Evolutionary conservation across 2,113 vertebrate genomes (phyloP).

Genomic region (Gobio gobio): DNA sequence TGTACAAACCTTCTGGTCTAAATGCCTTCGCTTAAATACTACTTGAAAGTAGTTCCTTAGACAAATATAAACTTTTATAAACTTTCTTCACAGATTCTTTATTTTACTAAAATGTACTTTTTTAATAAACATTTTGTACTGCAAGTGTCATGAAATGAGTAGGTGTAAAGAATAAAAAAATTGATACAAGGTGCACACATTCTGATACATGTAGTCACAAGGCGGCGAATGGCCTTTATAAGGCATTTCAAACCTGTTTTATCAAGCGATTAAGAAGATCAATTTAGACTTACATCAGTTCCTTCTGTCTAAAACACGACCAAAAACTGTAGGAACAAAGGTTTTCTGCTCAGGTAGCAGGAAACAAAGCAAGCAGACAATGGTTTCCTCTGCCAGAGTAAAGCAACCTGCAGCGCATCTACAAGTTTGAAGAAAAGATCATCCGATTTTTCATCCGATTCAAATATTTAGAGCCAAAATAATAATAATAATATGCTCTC

Average conservation of each 20-base stretch:
- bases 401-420: slow-evolving; percentile 37
- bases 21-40: neutral
- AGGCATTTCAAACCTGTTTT: neutral
- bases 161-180: neutral
- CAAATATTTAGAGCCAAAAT: neutral
- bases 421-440: slow-evolving; percentile 4
- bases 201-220: neutral
- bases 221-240: neutral
- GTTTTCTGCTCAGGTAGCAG: slow-evolving; percentile 27
- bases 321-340: slow-evolving; percentile 24
- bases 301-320: slow-evolving; percentile 27
- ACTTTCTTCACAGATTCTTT: neutral
- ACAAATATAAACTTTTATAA: neutral
- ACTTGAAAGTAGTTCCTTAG: neutral
- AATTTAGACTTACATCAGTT: slow-evolving; percentile 35
- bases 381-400: slow-evolving; percentile 41
- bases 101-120: no score
- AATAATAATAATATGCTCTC: neutral
- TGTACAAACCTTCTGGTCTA: neutral
- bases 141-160: neutral
- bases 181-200: neutral
- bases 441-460: neutral
- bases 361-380: slow-evolving; percentile 29
- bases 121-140: no score
- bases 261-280: neutral